phyloP scores from a whole-genome alignment of 2,113 vertebrate species.

The Clupea harengus region DNA sequence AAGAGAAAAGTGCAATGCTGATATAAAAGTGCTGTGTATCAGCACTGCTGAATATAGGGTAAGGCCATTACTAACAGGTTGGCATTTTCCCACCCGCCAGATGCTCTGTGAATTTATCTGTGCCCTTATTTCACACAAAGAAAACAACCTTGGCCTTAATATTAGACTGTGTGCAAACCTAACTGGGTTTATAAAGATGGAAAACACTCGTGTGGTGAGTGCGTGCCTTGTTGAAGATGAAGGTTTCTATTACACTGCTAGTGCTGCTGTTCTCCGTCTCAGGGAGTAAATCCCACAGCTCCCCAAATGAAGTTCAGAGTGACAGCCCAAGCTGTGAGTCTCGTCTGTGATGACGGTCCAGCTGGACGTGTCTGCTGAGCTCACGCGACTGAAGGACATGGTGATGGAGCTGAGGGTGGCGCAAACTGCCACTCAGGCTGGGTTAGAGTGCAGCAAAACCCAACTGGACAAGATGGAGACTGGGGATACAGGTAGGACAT shows the following conservation, averaged over 20 bases:
- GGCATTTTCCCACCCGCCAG: no score
- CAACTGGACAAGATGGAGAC: neutral
- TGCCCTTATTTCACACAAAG: no score
- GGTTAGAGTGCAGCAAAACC: neutral
- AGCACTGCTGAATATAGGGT: no score
- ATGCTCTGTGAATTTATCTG: no score
- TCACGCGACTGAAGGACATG: neutral
- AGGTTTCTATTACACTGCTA: neutral
- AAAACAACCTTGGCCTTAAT: no score
- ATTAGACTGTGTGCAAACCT: no score
- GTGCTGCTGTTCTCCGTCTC: neutral
- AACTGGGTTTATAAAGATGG: no score
- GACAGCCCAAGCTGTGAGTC: neutral
- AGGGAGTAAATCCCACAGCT: neutral
- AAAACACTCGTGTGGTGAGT: no score
- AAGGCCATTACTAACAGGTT: no score
- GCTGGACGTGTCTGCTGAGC: conserved; percentile 10
- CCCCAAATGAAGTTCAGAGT: neutral
- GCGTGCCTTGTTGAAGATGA: neutral
- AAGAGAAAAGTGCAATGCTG: no score
- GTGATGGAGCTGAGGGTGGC: neutral
- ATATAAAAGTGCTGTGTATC: no score
- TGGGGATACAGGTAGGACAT: neutral
- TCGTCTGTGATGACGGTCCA: neutral
- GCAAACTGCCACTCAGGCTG: neutral